phyloP scores from a whole-genome alignment of 1,140 invertebrate genomes.

The Drosophila hydei region DNA sequence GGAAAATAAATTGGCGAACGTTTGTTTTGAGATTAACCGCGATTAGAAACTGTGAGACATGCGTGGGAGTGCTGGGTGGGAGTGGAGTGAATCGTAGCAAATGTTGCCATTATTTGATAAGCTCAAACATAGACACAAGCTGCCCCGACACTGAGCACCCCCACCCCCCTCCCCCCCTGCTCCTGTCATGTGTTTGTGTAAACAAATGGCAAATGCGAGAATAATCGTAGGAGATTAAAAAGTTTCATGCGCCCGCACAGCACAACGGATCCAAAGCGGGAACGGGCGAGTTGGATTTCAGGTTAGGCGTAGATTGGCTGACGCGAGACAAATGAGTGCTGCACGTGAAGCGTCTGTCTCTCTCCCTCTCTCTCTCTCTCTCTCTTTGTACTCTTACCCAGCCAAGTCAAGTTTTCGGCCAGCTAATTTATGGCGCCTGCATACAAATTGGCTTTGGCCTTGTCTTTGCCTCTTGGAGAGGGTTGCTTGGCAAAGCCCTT shows the following conservation, averaged over 20 bases:
- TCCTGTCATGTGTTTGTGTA: slow-evolving; percentile 71
- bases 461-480: background rate
- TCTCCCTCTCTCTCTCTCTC: background rate
- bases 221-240: slow-evolving; percentile 83
- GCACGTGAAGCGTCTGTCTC: slow-evolving; percentile 67
- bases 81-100: slow-evolving; percentile 66
- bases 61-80: background rate
- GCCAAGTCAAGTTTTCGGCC: slow-evolving; percentile 41
- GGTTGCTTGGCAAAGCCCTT: slow-evolving; percentile 3
- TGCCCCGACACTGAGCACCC: background rate
- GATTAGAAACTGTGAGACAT: slow-evolving; percentile 69
- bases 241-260: slow-evolving; percentile 71
- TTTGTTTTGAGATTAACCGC: slow-evolving; percentile 84
- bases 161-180: background rate
- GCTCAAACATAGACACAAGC: slow-evolving; percentile 75
- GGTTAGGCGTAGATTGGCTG: slow-evolving; percentile 30
- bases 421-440: slow-evolving; percentile 75
- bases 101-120: slow-evolving; percentile 83
- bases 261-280: background rate
- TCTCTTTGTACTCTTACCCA: background rate
- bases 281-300: background rate
- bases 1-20: slow-evolving; percentile 84
- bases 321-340: slow-evolving; percentile 76
- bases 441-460: slow-evolving; percentile 67
- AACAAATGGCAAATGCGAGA: slow-evolving; percentile 83